Base-by-base conservation (phyloP, 2,113 vertebrate species). In the Saccopteryx bilineata region DNA sequence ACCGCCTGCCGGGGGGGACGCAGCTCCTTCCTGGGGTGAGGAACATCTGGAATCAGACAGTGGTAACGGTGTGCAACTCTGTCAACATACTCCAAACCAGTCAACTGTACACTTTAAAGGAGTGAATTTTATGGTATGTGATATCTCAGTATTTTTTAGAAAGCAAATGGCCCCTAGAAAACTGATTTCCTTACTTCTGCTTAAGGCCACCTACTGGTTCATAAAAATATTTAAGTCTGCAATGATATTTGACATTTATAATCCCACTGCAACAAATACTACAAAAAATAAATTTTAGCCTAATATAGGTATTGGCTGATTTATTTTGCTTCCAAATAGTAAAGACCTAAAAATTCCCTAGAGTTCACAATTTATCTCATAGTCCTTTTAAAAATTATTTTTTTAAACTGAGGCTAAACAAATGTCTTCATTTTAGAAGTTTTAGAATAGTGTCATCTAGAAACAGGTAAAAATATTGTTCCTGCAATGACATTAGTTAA, bases 311-410 rank as follows among this genome's bases (percentile, higher is more conserved):
- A 87, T 61, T 61, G 86, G n/a, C n/a, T 76, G 76, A 88, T 86
- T 92, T 94, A 78, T 78, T 94, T 68, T 95, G 69, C 48, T 63
- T 97, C 79, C 78, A 79, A 95, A 81, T 48, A 94, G 54, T 91
- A 78, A 94, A 89, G 69, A 56, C 54, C 50, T 91, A 65, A 71
- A 96, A 93, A 19, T 50, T 84, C 61, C 60, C 83, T 83, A 80
- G 50, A 93, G 58, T 81, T 91, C 69, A 87, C 84, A 48, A 86
- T 82, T 72, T 95, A 86, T n/a, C 33, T 69, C 61, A 60, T 0
- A 78, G 39, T 66, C 58, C 18, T 89, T 94, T 84, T 84, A 63
- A 31, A 80, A 96, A 58, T 28, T 68, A 87, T 74, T 95, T 95
- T 95, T 96, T 61, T 50, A 94, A 82, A 79, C 31, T 76, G 28